Evolutionary conservation across 35 echinoderm and acorn worm genomes (phyloP).

Genomic region (Ophiothrix spiculata): DNA sequence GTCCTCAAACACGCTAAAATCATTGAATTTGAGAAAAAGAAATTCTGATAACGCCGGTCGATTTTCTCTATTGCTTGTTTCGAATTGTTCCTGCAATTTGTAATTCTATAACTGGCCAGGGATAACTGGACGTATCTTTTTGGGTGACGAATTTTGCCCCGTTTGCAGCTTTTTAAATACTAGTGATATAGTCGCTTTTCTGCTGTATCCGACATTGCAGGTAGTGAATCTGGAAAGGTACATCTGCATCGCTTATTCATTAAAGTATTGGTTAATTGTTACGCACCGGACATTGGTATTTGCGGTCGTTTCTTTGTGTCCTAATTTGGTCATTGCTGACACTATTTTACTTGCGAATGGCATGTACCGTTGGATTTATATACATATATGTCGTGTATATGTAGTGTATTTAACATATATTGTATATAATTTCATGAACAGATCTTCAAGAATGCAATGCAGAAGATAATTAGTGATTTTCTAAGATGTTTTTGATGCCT

Average conservation of each 20-base stretch:
- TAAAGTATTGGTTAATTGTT: neutral
- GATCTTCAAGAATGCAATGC: too few species aligned
- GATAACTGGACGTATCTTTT: neutral
- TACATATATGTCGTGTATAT: too few species aligned
- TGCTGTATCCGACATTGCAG: neutral
- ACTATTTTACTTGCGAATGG: too few species aligned
- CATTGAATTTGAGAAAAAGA: slow-evolving; percentile 2
- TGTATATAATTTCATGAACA: too few species aligned
- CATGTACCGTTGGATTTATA: too few species aligned
- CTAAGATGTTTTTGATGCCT: too few species aligned
- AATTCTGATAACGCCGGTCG: neutral
- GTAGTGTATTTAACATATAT: too few species aligned
- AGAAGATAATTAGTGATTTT: too few species aligned
- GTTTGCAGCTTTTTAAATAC: neutral
- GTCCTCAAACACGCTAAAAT: slow-evolving; percentile 10
- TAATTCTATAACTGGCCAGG: neutral
- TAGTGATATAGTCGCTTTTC: neutral
- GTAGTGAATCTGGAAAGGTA: slow-evolving; percentile 22
- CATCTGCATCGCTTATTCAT: slow-evolving; percentile 14
- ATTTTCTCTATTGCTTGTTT: slow-evolving; percentile 3
- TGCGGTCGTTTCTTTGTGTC: neutral
- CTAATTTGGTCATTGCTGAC: too few species aligned
- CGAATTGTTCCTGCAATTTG: neutral
- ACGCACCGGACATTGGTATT: neutral
- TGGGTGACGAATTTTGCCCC: slow-evolving; percentile 17